Conservation (phyloP, 2,888 invertebrate genomes). For the Neoscelio sp. region DNA sequence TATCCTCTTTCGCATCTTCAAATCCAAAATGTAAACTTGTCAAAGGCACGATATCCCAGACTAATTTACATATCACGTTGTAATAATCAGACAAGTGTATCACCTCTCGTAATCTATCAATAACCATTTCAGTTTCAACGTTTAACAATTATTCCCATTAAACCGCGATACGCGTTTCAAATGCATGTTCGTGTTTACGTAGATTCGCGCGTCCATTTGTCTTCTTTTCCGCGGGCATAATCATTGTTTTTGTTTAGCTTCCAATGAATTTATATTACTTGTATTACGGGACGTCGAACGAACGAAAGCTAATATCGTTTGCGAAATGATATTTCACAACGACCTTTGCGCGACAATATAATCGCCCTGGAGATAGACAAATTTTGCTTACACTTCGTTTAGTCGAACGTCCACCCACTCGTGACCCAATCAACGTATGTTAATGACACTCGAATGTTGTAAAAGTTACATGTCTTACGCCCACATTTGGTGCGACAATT, state of each 20-base stretch:
- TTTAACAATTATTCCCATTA: slow-evolving; percentile 24
- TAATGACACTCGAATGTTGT: slow-evolving; percentile 65
- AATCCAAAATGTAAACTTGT: not conserved
- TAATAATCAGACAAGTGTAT: not conserved
- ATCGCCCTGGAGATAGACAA: slow-evolving; percentile 57
- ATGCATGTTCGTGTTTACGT: slow-evolving; percentile 54
- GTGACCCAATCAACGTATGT: slow-evolving; percentile 66
- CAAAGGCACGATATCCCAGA: no score
- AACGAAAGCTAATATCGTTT: slow-evolving; percentile 24
- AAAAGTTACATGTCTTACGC: slow-evolving; percentile 54
- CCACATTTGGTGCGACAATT: slow-evolving; percentile 53
- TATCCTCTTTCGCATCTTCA: not conserved
- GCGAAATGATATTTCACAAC: slow-evolving; percentile 49
- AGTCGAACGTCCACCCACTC: slow-evolving; percentile 60
- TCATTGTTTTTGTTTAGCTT: slow-evolving; percentile 55
- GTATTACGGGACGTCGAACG: not conserved
- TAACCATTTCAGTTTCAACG: slow-evolving; percentile 1
- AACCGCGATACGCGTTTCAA: slow-evolving; percentile 15
- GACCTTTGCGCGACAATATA: slow-evolving; percentile 53
- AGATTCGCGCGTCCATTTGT: slow-evolving; percentile 29
- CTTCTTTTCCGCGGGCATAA: slow-evolving; percentile 14
- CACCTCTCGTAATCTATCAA: not conserved
- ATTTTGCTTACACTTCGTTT: slow-evolving; percentile 60
- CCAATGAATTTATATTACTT: slow-evolving; percentile 24
- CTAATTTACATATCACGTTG: not conserved